phyloP scores from a whole-genome alignment of 2,113 vertebrate species.

The Petromus typicus region DNA sequence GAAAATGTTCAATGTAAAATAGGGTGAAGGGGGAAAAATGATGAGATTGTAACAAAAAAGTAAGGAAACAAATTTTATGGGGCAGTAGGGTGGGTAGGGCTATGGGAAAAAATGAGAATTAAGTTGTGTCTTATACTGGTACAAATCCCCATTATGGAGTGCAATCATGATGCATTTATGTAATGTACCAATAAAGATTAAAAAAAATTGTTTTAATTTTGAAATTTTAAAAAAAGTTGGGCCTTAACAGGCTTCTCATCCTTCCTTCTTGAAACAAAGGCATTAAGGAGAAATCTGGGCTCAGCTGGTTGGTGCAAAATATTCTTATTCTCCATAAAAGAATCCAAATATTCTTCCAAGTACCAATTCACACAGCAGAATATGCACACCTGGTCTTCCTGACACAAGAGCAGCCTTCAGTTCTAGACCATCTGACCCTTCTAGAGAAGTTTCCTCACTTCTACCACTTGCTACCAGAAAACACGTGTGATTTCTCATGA shows the following conservation, averaged over 20 bases:
- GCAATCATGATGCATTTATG: no score
- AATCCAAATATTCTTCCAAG: background rate
- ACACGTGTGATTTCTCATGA: background rate
- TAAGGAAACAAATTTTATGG: no score
- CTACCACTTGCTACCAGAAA: constrained; percentile 15
- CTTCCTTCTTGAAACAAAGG: background rate
- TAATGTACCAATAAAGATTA: no score
- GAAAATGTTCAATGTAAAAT: no score
- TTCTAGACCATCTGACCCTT: background rate
- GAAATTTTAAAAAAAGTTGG: no score
- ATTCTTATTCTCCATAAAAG: background rate
- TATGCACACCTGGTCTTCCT: background rate
- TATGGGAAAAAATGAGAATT: no score
- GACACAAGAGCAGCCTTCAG: background rate
- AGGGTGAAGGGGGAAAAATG: no score
- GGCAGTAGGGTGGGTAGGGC: no score
- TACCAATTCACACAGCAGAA: background rate
- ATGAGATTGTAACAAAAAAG: no score
- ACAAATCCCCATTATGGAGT: no score
- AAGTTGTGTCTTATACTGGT: no score
- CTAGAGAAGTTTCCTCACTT: background rate
- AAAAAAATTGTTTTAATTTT: no score
- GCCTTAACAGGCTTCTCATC: background rate
- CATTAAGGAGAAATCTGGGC: background rate
- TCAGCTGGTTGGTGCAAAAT: background rate